Conservation (phyloP, 2,797 vertebrate species). For the Lutjanus argentimaculatus region DNA sequence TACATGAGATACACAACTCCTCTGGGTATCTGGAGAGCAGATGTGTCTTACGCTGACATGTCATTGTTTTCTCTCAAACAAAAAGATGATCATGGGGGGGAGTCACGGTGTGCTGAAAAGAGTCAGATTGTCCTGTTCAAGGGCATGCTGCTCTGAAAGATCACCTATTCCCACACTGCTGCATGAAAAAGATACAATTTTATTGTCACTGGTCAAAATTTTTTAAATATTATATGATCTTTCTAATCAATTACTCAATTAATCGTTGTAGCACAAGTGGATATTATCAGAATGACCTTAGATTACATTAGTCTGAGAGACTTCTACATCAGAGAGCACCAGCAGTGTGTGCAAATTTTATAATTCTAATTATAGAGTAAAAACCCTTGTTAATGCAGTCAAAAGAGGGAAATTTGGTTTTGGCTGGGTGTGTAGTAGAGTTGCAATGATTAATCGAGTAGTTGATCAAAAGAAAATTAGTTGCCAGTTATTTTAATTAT, state of each 20-base stretch:
- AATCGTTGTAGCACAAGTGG: too few species aligned
- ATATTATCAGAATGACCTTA: too few species aligned
- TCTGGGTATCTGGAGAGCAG: constrained; percentile 10
- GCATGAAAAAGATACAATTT: too few species aligned
- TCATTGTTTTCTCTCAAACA: background rate
- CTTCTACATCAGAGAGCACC: background rate
- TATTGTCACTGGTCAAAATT: too few species aligned
- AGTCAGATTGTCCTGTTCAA: background rate
- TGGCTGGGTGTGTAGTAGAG: background rate
- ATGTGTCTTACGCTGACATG: constrained; percentile 9
- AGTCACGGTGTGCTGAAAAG: background rate
- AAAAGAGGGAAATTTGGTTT: background rate
- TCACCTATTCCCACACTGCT: too few species aligned
- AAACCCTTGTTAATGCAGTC: constrained; percentile 4
- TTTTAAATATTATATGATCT: too few species aligned
- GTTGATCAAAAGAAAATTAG: too few species aligned
- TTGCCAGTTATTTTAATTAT: too few species aligned
- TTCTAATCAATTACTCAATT: too few species aligned
- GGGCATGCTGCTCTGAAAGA: background rate
- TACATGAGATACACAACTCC: constrained; percentile 3
- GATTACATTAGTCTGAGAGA: background rate
- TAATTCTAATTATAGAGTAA: background rate
- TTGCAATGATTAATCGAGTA: too few species aligned
- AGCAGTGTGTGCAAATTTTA: constrained; percentile 2
- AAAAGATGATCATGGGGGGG: background rate